These are phyloP conservation scores for Papilio elwesi DNA, from an alignment of 2,888 invertebrate genomes.

Conservation along the genomic window DNA sequence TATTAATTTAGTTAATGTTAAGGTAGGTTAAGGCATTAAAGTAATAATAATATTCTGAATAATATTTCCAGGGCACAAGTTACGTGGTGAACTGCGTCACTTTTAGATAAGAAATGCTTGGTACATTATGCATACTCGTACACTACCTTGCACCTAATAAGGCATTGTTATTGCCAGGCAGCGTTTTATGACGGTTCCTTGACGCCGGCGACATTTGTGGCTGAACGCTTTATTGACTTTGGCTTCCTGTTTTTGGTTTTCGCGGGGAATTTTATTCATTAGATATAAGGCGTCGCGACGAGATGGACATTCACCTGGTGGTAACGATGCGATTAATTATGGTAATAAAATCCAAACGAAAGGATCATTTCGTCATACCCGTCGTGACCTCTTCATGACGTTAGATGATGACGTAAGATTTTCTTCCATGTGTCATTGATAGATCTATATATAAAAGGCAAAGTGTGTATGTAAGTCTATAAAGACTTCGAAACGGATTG, in stretches of 20 bases:
- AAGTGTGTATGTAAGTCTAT: too few relatives aligned
- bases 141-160: conserved; percentile 25
- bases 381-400: too few relatives aligned
- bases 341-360: neutral
- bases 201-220: conserved; percentile 34
- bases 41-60: too few relatives aligned
- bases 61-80: too few relatives aligned
- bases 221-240: conserved; percentile 31
- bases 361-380: too few relatives aligned
- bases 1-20: too few relatives aligned
- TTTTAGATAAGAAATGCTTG: conserved; percentile 14
- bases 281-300: neutral
- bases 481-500: too few relatives aligned
- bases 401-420: too few relatives aligned
- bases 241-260: conserved; percentile 36
- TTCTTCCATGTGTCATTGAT: too few relatives aligned
- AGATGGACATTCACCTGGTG: neutral
- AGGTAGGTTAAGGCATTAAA: too few relatives aligned
- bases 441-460: too few relatives aligned
- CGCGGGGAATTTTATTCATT: conserved; percentile 6
- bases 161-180: conserved; percentile 28
- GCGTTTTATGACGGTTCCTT: conserved; percentile 31
- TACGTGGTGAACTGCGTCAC: neutral
- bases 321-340: neutral
- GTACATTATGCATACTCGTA: neutral